Evolutionary conservation across 2,113 vertebrate species (phyloP).

Genomic region (Dasyprocta punctata): DNA sequence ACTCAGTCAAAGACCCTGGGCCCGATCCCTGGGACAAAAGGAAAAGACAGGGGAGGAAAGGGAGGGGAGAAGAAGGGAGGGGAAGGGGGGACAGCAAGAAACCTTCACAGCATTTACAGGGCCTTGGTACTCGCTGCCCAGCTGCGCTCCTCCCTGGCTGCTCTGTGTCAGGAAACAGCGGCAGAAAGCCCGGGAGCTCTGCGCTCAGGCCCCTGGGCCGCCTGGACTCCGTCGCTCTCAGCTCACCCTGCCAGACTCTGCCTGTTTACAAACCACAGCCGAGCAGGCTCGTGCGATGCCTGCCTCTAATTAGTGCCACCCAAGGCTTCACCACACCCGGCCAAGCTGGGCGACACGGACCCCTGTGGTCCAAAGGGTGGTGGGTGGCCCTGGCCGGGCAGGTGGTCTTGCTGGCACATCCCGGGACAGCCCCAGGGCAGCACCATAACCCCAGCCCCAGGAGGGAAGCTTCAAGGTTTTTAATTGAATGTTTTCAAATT

Average conservation of each 20-base stretch:
- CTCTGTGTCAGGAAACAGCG: rapidly evolving
- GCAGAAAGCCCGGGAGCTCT: neutral
- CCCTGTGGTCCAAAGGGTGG: neutral
- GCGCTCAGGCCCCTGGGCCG: rapidly evolving
- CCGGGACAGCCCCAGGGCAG: neutral
- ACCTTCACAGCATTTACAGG: rapidly evolving
- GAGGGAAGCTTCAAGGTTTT: neutral
- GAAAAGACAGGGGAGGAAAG: neutral
- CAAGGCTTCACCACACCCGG: rapidly evolving
- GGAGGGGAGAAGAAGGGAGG: neutral
- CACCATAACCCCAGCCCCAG: rapidly evolving
- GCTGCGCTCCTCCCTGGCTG: rapidly evolving
- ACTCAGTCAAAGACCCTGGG: neutral
- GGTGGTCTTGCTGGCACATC: rapidly evolving
- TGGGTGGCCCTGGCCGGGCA: rapidly evolving
- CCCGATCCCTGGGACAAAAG: neutral
- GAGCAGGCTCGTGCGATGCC: too few relatives aligned
- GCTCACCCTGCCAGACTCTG: too few relatives aligned
- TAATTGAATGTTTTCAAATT: conserved; percentile 69
- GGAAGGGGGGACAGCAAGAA: rapidly evolving
- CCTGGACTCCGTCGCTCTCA: rapidly evolving
- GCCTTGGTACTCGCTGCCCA: rapidly evolving
- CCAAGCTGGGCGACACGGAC: neutral
- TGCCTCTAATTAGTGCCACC: neutral
- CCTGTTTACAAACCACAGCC: rapidly evolving